Evolutionary conservation across 2,113 vertebrate species (phyloP), one percentile per base, ranked within the genome.

Genomic region (Perognathus longimembris): DNA sequence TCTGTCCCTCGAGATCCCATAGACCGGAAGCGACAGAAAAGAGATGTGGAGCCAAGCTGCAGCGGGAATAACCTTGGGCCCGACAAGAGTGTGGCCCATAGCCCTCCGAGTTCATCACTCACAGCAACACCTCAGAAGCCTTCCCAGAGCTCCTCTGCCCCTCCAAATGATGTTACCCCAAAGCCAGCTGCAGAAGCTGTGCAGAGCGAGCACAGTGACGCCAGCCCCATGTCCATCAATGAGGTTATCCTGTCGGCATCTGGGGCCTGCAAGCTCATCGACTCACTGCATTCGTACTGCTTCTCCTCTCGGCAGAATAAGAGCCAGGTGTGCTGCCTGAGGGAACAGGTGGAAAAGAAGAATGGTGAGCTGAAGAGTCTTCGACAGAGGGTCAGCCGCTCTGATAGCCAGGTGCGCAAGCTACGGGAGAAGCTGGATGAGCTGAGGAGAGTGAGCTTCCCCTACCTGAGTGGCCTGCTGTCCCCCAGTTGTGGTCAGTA

Each of bases 241-340:
- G 98, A 98, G 94, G 98, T 98, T 79, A 98, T 98, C 92, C 96
- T 98, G 96, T 98, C 98, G 0, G 98, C 98, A 1, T 98, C 98
- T 0, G 98, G 98, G 26, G 98, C 98, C 50, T 98, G 98, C 97
- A 98, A 94, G 90, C 98, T 98, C 87, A 98, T 98, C 9, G 98
- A 98, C 93, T 98, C 98, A 0, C 97, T 98, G 63, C 98, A 98
- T 95, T 98, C 98, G 0, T 98, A 98, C 92, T 98, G 98, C 93
- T 98, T 98, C 93, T 98, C 98, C 11, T 97, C 98, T 4, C 94
- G 98, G 42, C 98, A 98, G 86, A 98, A 93, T 96, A 98, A 98
- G 94, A 98, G 97, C 76, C 98, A 98, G 95, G 98, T 98, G 83
- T 98, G 98, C 97, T 98, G 98, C 94, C 92, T 98, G 86, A 97